Evolutionary conservation across 2,797 vertebrate species (phyloP), one percentile per base, ranked within the genome.

Genomic region (Enoplosus armatus): DNA sequence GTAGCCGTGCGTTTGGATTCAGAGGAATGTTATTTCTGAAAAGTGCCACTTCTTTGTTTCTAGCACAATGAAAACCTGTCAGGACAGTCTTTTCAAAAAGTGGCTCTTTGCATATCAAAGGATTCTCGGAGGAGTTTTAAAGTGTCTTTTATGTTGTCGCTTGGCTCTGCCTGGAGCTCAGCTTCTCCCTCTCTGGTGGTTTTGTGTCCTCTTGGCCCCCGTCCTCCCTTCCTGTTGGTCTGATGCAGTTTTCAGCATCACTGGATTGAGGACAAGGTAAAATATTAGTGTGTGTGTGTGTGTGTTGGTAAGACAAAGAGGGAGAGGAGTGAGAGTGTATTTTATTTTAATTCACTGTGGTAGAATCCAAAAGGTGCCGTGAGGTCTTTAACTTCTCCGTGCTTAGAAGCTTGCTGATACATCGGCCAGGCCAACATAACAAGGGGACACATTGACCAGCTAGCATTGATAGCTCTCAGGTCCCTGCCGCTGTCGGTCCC

Each of bases 71-170:
- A 68, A 18, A 59, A 75, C 24, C 90, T 86, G 92, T 90, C 87
- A 85, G 86, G 77, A 54, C 81, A 72, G 84, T 86, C 79, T 31
- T 85, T 41, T 82, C 77, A 75, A 65, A 87, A 68, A 51, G 64
- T 4, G 48, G 37, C 75, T 78, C 78, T 91, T 87, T 92, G 84
- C 90, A 90, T 87, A 87, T 93, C 91, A 94, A 92, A 94, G 87
- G 80, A 79, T 83, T 24, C 50, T 73, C 59, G 0, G 47, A 89
- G 85, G 81, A 86, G 72, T 85, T 89, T 76, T 83, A 67, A 84
- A 73, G 64, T 20, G 78, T 83, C 85, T 86, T 85, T 82, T 37
- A 73, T 78, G 83, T 76, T 9, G 55, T 37, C 39, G 8, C 39
- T 60, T 1, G 41, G 45, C 80, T 62, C 48, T 9, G 64, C 72